Conservation (phyloP, 2,113 vertebrate species). For the Oxygymnocypris stewartii region DNA sequence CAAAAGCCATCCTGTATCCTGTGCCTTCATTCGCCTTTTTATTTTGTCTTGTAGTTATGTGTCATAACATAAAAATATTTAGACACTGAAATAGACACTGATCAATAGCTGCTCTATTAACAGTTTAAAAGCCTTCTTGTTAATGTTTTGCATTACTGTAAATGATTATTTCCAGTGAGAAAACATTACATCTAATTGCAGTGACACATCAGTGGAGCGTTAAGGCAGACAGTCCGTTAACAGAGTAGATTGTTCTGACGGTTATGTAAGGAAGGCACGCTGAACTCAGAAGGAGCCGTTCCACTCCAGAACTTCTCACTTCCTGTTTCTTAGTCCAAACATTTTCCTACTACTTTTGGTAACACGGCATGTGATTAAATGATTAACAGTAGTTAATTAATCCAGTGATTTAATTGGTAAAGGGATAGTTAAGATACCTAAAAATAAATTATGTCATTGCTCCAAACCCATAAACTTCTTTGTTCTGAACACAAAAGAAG, state of each 20-base stretch:
- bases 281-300: neutral
- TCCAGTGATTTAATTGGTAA: neutral
- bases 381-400: neutral
- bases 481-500: too few species aligned
- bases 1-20: too few species aligned
- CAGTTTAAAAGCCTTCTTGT: neutral
- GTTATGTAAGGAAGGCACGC: conserved; percentile 6
- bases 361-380: neutral
- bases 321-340: neutral
- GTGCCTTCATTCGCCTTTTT: neutral
- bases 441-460: too few species aligned
- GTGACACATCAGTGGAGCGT: neutral
- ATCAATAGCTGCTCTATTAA: neutral
- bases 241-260: neutral
- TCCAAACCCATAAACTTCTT: too few species aligned
- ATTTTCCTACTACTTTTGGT: neutral
- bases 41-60: neutral
- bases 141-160: neutral
- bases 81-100: neutral
- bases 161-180: neutral
- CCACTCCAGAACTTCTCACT: neutral
- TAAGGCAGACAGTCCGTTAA: neutral
- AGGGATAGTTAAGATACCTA: too few species aligned
- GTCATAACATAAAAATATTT: neutral
- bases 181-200: neutral